Conservation (phyloP, 2,113 vertebrate species). For the Clarias macrocephalus region DNA sequence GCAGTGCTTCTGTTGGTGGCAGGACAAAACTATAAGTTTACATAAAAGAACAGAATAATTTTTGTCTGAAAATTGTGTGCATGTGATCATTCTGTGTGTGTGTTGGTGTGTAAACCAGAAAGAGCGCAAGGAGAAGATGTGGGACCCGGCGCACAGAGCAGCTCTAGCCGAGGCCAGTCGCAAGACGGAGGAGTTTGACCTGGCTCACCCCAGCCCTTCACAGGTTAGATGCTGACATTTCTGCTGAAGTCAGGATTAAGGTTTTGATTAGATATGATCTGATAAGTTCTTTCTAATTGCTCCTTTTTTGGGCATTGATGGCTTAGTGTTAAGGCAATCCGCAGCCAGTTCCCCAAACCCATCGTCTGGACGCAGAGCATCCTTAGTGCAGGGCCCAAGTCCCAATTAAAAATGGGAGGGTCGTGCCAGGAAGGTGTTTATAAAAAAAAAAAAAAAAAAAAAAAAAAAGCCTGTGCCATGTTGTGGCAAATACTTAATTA, state of each 20-base stretch:
- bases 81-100: neutral
- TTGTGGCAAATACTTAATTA: too few species aligned
- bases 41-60: neutral
- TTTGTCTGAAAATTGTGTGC: neutral
- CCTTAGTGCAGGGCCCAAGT: too few species aligned
- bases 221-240: constrained; percentile 73
- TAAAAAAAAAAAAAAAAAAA: too few species aligned
- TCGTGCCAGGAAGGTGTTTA: too few species aligned
- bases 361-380: too few species aligned
- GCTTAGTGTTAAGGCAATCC: too few species aligned
- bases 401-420: too few species aligned
- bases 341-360: too few species aligned
- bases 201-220: constrained; percentile 78
- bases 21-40: neutral
- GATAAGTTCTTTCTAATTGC: neutral
- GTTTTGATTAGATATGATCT: neutral
- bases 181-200: constrained; percentile 89
- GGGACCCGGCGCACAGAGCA: constrained; percentile 91
- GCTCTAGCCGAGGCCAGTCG: constrained; percentile 88
- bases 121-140: constrained; percentile 95
- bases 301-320: too few species aligned
- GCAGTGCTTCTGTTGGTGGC: neutral
- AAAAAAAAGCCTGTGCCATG: too few species aligned
- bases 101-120: constrained; percentile 73
- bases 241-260: neutral